phyloP scores from a whole-genome alignment of 2,113 vertebrate genomes.

The Rhizomys pruinosus region DNA sequence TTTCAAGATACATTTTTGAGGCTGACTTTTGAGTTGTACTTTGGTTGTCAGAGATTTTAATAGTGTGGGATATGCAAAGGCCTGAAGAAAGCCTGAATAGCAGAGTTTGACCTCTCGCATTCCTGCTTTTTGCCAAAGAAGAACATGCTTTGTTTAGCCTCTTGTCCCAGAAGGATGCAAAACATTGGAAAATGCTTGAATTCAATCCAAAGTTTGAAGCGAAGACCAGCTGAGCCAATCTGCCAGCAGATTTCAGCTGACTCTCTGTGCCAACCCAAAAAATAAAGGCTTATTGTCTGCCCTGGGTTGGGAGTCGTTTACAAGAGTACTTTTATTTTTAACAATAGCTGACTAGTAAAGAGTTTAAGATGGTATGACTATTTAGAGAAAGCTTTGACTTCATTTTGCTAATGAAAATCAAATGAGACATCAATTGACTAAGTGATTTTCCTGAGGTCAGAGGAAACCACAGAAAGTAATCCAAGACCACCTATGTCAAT shows the following conservation, averaged over 20 bases:
- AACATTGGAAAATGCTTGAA: neutral
- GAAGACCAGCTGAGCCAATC: neutral
- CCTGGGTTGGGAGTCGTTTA: neutral
- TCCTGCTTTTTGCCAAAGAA: neutral
- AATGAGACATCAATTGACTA: neutral
- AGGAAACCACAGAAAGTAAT: slow-evolving; percentile 34
- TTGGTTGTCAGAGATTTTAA: neutral
- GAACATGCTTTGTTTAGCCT: neutral
- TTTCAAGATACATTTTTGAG: neutral
- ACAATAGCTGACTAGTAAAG: neutral
- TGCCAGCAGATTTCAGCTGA: neutral
- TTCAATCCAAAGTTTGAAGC: neutral
- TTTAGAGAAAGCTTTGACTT: neutral
- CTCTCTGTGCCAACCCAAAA: neutral
- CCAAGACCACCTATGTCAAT: neutral
- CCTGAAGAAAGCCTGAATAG: neutral
- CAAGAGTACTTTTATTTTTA: neutral
- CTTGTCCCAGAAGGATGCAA: neutral
- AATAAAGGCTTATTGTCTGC: neutral
- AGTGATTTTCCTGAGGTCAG: slow-evolving; percentile 35
- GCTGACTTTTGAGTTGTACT: neutral
- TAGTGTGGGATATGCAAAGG: neutral
- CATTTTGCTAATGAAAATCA: slow-evolving; percentile 2
- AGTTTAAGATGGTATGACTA: neutral
- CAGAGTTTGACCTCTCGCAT: neutral